A percentile compares a stretch with the other conserved stretches of the same genome.
phyloP scores from a whole-genome alignment of 53 echinoderm and acorn worm genomes.

The Echinarachnius parma region DNA sequence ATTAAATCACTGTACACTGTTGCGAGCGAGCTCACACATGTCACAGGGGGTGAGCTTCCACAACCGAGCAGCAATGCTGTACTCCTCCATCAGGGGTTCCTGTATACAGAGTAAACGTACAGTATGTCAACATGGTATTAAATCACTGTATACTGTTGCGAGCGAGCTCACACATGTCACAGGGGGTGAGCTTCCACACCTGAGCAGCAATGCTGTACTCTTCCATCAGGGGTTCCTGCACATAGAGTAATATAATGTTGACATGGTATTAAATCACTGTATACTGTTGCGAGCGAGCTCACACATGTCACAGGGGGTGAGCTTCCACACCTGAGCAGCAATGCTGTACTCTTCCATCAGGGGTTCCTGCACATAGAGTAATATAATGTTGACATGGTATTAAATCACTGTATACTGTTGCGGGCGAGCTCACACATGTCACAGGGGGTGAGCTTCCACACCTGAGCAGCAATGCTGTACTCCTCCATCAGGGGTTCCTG shows the following conservation, averaged over 20 bases:
- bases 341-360: conserved; percentile 99
- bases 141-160: too few relatives aligned
- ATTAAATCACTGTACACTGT: too few relatives aligned
- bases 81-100: conserved; percentile 99
- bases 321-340: conserved; percentile 98
- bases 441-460: conserved; percentile 96
- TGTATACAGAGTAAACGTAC: too few relatives aligned
- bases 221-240: conserved; percentile 97
- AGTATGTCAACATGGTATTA: too few relatives aligned
- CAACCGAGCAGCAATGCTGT: conserved; percentile 97
- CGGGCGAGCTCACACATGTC: conserved; percentile 94
- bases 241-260: too few relatives aligned
- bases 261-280: too few relatives aligned
- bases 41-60: conserved; percentile 98
- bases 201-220: conserved; percentile 99
- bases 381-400: too few relatives aligned
- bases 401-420: too few relatives aligned
- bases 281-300: conserved; percentile 89
- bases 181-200: conserved; percentile 96
- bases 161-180: conserved; percentile 96
- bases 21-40: conserved; percentile 89
- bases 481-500: conserved; percentile 99
- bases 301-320: conserved; percentile 95
- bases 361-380: conserved; percentile 89
- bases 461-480: conserved; percentile 98